Percentiles rank a stretch among this genome's conserved stretches.
These are phyloP conservation scores for Lepus europaeus DNA, from an alignment of 2,113 vertebrate genomes.

Conservation along the genomic window DNA sequence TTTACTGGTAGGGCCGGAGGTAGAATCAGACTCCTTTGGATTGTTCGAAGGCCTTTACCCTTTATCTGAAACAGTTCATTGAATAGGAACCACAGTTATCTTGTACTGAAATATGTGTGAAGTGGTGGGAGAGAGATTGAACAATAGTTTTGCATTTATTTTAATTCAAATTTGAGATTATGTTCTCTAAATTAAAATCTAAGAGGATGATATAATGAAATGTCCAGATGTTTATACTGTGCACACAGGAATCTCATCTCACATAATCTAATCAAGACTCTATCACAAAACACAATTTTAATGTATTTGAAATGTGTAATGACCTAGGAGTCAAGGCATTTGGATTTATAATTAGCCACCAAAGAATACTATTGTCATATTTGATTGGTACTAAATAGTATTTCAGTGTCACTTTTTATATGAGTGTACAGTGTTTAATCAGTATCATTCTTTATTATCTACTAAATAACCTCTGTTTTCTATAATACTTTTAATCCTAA, in stretches of 20 bases:
- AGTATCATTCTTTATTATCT: not conserved
- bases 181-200: slow-evolving; percentile 8
- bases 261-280: not conserved
- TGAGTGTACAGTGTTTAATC: not conserved
- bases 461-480: not conserved
- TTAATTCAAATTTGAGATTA: not conserved
- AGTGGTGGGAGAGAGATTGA: not conserved
- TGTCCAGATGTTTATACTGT: not conserved
- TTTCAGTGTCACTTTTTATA: not conserved
- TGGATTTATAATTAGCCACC: not conserved
- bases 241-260: not conserved
- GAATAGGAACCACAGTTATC: not conserved
- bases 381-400: not conserved
- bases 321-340: not conserved
- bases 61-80: not conserved
- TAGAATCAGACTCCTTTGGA: not conserved
- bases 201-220: not conserved
- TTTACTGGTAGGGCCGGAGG: not conserved
- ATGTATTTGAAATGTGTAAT: not conserved
- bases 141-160: slow-evolving; percentile 31
- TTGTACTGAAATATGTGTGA: not conserved
- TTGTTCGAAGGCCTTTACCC: not conserved
- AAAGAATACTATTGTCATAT: not conserved
- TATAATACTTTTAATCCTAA: slow-evolving; percentile 1
- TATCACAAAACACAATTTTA: not conserved